phyloP scores from a whole-genome alignment of 2,888 invertebrate genomes.

The Pristionchus mayeri region DNA sequence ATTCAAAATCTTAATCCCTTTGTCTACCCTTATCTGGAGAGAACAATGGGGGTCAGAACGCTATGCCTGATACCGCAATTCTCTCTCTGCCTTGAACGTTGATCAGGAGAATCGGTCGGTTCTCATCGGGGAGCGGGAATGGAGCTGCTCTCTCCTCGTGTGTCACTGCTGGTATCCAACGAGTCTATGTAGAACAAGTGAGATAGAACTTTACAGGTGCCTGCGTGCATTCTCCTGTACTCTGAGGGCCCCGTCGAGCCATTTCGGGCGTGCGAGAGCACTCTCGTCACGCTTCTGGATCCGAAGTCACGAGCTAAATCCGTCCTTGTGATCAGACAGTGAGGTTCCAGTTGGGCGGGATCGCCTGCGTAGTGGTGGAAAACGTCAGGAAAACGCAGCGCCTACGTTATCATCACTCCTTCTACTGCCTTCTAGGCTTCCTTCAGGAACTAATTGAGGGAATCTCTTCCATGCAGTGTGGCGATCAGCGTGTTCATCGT shows the following conservation, averaged over 20 bases:
- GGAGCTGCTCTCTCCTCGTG: not conserved
- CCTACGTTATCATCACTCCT: not conserved
- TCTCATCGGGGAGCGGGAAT: not conserved
- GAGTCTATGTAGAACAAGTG: not conserved
- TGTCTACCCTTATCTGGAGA: too few species aligned
- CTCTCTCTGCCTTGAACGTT: not conserved
- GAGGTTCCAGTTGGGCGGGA: not conserved
- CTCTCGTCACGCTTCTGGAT: too few species aligned
- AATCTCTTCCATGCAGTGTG: not conserved
- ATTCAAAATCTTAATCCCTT: too few species aligned
- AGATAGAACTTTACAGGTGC: not conserved
- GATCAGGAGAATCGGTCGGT: not conserved
- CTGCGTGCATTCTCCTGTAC: not conserved
- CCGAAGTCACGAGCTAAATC: conserved; percentile 4
- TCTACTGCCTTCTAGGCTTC: not conserved
- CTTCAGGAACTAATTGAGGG: not conserved
- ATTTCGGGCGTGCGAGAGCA: not conserved
- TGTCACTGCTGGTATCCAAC: too few species aligned
- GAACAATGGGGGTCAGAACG: too few species aligned
- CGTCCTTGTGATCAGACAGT: not conserved
- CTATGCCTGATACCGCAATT: not conserved
- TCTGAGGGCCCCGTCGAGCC: not conserved
- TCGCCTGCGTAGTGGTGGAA: not conserved
- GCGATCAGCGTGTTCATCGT: not conserved
- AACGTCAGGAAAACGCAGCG: not conserved